These are phyloP conservation scores for Cephus cinctus DNA, from an alignment of 1,140 invertebrate species.

Conservation along the genomic window DNA sequence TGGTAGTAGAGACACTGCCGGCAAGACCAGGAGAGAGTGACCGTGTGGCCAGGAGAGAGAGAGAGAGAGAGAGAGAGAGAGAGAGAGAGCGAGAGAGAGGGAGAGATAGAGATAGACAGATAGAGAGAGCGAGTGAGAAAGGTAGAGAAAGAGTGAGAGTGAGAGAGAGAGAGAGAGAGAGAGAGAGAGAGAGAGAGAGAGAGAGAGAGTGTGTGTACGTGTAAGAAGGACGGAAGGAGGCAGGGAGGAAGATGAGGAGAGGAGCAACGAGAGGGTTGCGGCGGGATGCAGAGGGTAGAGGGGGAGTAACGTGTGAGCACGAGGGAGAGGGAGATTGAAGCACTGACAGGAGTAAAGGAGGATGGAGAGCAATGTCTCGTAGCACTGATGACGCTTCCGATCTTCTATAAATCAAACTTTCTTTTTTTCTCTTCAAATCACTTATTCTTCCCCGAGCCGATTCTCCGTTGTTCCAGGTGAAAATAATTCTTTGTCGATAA, in stretches of 20 bases:
- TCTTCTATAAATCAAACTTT: background rate
- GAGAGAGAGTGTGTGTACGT: background rate
- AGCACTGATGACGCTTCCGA: background rate
- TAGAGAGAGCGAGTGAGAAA: conserved; percentile 23
- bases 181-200: conserved; percentile 5
- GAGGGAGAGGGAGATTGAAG: no score
- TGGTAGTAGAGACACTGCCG: no score
- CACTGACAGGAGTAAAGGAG: conserved; percentile 19
- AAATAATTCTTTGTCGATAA: no score
- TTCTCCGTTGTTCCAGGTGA: no score
- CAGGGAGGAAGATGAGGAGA: conserved; percentile 9
- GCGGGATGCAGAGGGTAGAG: no score
- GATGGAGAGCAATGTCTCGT: background rate
- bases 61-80: conserved; percentile 26
- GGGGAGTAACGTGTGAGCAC: no score
- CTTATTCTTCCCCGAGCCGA: no score
- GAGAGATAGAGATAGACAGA: no score
- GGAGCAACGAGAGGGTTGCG: conserved; percentile 6
- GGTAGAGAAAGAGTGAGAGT: conserved; percentile 13
- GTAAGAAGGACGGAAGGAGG: background rate
- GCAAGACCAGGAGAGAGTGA: no score
- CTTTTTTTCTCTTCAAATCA: background rate
- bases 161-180: conserved; percentile 18
- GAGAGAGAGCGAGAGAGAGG: conserved; percentile 19
- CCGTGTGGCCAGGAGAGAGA: conserved; percentile 19